Percentiles rank a stretch among this genome's conserved stretches.
Evolutionary conservation across 2,888 invertebrate genomes (phyloP).

Genomic region (Cataglyphis altisquamis): DNA sequence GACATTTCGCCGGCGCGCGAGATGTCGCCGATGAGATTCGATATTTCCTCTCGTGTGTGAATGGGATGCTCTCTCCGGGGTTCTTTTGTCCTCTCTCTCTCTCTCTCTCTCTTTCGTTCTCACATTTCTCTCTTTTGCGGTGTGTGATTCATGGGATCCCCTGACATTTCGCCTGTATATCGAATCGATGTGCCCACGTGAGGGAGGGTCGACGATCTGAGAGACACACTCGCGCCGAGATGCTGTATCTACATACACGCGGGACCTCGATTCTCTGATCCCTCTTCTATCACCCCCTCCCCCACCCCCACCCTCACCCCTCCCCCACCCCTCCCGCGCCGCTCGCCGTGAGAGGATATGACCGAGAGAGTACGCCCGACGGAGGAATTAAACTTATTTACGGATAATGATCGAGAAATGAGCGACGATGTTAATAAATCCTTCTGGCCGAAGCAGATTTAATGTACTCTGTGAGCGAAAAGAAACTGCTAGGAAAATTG

Average conservation of each 20-base stretch:
- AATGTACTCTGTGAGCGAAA: not conserved
- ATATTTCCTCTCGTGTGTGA: slow-evolving; percentile 63
- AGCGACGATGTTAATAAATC: slow-evolving; percentile 14
- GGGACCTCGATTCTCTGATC: slow-evolving; percentile 64
- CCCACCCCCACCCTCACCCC: no score
- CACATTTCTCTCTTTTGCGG: slow-evolving; percentile 24
- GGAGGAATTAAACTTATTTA: slow-evolving; percentile 16
- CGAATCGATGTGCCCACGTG: slow-evolving; percentile 69
- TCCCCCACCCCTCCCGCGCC: not conserved
- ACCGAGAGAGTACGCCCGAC: not conserved
- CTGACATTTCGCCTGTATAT: slow-evolving; percentile 69
- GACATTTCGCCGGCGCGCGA: slow-evolving; percentile 58
- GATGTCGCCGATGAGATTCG: slow-evolving; percentile 53
- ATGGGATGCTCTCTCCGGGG: slow-evolving; percentile 71
- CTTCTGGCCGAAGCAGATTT: not conserved
- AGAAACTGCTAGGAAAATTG: not conserved
- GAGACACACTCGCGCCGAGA: slow-evolving; percentile 46
- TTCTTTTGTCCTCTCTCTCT: not conserved
- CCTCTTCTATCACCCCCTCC: slow-evolving; percentile 56
- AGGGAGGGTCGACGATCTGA: slow-evolving; percentile 66
- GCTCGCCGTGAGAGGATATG: slow-evolving; percentile 28
- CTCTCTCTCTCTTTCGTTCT: not conserved
- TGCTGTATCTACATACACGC: slow-evolving; percentile 20
- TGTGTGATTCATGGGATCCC: slow-evolving; percentile 72
- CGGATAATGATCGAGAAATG: not conserved